Base-by-base conservation (phyloP, 2,113 vertebrate species). In the Nothoprocta pentlandii region DNA sequence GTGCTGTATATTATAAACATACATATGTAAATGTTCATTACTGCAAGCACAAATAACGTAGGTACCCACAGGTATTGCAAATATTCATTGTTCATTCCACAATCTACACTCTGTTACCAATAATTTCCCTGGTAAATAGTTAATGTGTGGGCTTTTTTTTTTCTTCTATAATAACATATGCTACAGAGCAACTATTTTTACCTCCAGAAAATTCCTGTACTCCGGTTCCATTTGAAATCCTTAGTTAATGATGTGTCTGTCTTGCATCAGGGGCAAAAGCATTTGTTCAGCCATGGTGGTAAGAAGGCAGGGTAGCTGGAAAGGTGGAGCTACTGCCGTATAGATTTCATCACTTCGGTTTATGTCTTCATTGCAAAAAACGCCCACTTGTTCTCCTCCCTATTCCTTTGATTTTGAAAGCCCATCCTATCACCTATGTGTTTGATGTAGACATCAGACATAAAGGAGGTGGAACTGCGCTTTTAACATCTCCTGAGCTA, bases 391-490 rank as follows among this genome's bases (percentile, higher is more conserved):
- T 84, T 94, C 94, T 95, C 90, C 94, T 96, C 94, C 94, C 79
- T 95, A 10, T 85, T 93, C 58, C 89, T 96, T 95, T 96, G 89
- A 87, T 96, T 97, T 95, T 96, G 95, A 95, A 97, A 97, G 53
- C 54, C 89, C 90, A 19, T 93, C 90, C 80, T 74, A 32, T 89
- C 84, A 89, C 76, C 78, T 88, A 21, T 74, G 69, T 2, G 16
- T 97, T 95, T 96, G 90, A 97, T 96, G 87, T 96, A 94, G 86
- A 96, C 95, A 88, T 97, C 96, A 94, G 84, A 87, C 6, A 19
- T 87, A 80, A 85, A 92, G 94, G 77, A 93, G 84, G 78, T 91
- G 64, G 81, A 91, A 86, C 49, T 62, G 74, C 67, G 70, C 76
- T 89, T 94, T 94, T 96, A 94, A 87, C 67, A 34, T 77, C 73